A percentile compares a stretch with the other conserved stretches of the same genome.
Conservation (phyloP, 2,888 invertebrate species). For the Polietes domitor region DNA sequence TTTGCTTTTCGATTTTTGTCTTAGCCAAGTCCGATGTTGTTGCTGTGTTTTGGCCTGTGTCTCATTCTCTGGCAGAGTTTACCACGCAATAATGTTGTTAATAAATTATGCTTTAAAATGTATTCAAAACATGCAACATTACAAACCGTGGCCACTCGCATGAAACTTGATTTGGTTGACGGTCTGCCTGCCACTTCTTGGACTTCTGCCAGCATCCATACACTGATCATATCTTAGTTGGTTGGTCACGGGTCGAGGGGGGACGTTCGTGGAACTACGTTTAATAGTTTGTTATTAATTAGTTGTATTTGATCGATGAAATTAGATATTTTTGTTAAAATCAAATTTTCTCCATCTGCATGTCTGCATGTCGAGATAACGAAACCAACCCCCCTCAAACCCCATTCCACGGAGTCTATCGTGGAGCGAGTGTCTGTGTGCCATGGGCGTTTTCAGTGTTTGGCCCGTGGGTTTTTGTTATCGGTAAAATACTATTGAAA, state of each 20-base stretch:
- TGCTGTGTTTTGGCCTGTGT: neutral
- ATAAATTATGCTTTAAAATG: constrained; percentile 59
- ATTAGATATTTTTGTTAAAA: constrained; percentile 61
- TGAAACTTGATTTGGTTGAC: constrained; percentile 48
- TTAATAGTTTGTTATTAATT: constrained; percentile 65
- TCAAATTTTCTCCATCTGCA: constrained; percentile 20
- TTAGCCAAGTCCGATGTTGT: neutral
- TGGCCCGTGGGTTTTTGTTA: neutral
- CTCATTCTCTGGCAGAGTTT: neutral
- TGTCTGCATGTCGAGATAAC: constrained; percentile 20
- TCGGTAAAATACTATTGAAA: neutral
- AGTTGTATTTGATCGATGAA: constrained; percentile 65
- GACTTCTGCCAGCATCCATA: neutral
- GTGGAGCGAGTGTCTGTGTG: neutral
- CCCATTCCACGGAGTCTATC: too few species aligned
- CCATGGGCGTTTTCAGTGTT: constrained; percentile 14
- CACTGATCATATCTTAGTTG: neutral
- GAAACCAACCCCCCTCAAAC: neutral
- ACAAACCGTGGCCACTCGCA: constrained; percentile 15
- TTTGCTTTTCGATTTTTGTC: too few species aligned
- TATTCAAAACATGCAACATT: constrained; percentile 60
- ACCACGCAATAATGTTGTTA: constrained; percentile 56
- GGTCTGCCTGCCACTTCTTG: neutral
- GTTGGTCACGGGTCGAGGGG: neutral
- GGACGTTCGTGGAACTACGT: constrained; percentile 46